A percentile compares a stretch with the other conserved stretches of the same genome.
These are phyloP conservation scores for Caenorhabditis remanei DNA, from an alignment of 1,140 invertebrate genomes.

Conservation along the genomic window DNA sequence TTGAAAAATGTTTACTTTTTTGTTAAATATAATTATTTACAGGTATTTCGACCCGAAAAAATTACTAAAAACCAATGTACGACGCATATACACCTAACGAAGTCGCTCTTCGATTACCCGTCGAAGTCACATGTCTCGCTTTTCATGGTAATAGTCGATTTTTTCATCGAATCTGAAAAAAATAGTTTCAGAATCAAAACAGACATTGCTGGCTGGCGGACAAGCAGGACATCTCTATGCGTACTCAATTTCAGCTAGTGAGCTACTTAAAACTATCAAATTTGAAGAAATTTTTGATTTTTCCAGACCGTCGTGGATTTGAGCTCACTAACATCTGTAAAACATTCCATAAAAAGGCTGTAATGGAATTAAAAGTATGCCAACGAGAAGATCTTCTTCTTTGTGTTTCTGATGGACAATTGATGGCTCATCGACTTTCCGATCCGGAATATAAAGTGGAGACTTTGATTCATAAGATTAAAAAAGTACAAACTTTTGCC, in stretches of 20 bases:
- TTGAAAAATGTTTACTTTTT: background rate
- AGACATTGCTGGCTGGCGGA: slow-evolving; percentile 54
- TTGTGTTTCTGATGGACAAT: slow-evolving; percentile 53
- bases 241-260: slow-evolving; percentile 15
- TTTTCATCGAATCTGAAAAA: background rate
- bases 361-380: slow-evolving; percentile 39
- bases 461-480: slow-evolving; percentile 41
- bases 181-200: slow-evolving; percentile 53
- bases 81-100: slow-evolving; percentile 57
- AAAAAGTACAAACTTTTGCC: slow-evolving; percentile 25
- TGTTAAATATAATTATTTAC: background rate
- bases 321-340: slow-evolving; percentile 13
- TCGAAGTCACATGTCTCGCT: slow-evolving; percentile 47
- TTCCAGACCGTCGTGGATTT: slow-evolving; percentile 39
- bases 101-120: slow-evolving; percentile 37
- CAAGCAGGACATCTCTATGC: slow-evolving; percentile 53
- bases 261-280: background rate
- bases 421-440: slow-evolving; percentile 55
- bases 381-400: slow-evolving; percentile 49
- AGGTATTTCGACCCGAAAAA: slow-evolving; percentile 44
- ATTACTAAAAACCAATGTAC: slow-evolving; percentile 8
- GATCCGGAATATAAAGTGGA: slow-evolving; percentile 50
- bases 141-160: slow-evolving; percentile 25
- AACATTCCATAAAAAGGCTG: slow-evolving; percentile 39
- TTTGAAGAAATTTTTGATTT: background rate